phyloP scores from a whole-genome alignment of 2,797 vertebrate genomes.

The Potorous gilbertii region DNA sequence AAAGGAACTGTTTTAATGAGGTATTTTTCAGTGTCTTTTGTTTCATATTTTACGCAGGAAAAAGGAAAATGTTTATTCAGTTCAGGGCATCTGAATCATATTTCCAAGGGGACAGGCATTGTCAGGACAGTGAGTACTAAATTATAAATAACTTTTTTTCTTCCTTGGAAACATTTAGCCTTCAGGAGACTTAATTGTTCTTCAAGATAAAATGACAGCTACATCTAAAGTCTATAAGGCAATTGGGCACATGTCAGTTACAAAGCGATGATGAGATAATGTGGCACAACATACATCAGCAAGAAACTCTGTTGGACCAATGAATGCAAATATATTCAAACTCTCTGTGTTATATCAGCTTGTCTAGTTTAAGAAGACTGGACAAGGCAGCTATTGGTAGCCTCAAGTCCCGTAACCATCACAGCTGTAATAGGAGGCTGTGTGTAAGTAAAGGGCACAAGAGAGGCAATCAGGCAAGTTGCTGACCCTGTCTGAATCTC shows the following conservation, averaged over 20 bases:
- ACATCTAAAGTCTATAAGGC: conserved; percentile 75
- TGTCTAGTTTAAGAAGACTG: conserved; percentile 60
- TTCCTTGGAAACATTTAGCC: conserved; percentile 74
- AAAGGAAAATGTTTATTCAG: conserved; percentile 87
- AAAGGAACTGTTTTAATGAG: conserved; percentile 85
- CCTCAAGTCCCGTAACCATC: conserved; percentile 56
- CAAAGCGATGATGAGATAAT: conserved; percentile 71
- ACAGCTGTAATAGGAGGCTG: conserved; percentile 4
- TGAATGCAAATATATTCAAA: conserved; percentile 75
- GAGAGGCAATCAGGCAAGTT: background rate
- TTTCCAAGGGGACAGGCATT: conserved; percentile 87
- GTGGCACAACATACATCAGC: conserved; percentile 50
- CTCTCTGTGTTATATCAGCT: conserved; percentile 52
- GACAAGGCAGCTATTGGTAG: conserved; percentile 27
- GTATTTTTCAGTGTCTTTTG: conserved; percentile 85
- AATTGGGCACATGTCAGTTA: conserved; percentile 72
- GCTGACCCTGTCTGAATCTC: background rate
- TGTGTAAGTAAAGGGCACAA: conserved; percentile 17
- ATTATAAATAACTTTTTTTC: conserved; percentile 84
- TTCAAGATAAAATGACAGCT: conserved; percentile 68
- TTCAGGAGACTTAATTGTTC: conserved; percentile 78
- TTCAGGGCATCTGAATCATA: conserved; percentile 87
- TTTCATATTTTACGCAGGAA: conserved; percentile 87
- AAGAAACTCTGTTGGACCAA: conserved; percentile 66
- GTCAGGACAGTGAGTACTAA: conserved; percentile 86